Evolutionary conservation across 2,888 invertebrate genomes (phyloP).

Genomic region (Amiota mariae): DNA sequence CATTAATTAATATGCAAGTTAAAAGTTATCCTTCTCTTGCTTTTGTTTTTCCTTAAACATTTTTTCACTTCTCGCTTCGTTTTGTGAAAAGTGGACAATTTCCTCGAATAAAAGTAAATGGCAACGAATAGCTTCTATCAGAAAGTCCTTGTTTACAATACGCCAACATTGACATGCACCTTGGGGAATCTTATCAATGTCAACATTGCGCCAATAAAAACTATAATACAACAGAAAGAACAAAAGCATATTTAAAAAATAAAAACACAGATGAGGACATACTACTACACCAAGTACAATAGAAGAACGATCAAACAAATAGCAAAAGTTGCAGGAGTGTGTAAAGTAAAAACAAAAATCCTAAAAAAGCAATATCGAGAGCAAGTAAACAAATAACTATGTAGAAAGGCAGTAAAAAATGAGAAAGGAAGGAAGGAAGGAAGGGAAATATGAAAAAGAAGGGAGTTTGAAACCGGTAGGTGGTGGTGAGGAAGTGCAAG

Average conservation of each 20-base stretch:
- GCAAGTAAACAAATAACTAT: neutral
- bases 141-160: slow-evolving; percentile 1
- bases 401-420: neutral
- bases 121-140: slow-evolving; percentile 18
- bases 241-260: neutral
- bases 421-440: neutral
- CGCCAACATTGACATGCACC: slow-evolving; percentile 38
- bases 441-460: neutral
- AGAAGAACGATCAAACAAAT: slow-evolving; percentile 63
- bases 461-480: no score
- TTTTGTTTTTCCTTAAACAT: neutral
- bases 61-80: neutral
- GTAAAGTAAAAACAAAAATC: slow-evolving; percentile 24
- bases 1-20: slow-evolving; percentile 64
- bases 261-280: neutral
- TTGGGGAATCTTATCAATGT: slow-evolving; percentile 65
- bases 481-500: neutral
- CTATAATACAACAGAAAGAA: slow-evolving; percentile 58
- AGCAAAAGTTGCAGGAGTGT: slow-evolving; percentile 51
- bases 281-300: neutral
- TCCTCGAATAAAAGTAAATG: slow-evolving; percentile 28
- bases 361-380: neutral
- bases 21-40: slow-evolving; percentile 17
- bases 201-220: slow-evolving; percentile 67
- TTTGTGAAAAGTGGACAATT: slow-evolving; percentile 14